phyloP scores from a whole-genome alignment of 2,797 vertebrate genomes.

The Phrynocephalus guinanensis region DNA sequence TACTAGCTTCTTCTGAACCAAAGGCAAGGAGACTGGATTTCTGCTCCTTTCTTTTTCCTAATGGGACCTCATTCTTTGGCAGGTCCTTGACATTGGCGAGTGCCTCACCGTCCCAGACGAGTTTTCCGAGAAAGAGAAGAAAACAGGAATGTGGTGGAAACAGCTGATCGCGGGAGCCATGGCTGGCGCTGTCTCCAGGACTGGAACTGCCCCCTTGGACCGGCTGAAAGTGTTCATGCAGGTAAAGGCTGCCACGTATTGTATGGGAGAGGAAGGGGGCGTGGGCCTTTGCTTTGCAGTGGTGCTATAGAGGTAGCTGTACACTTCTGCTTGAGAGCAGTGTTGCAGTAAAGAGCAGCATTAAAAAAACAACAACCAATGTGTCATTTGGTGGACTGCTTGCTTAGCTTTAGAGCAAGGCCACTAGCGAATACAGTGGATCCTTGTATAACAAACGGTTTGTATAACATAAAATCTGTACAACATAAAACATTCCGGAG shows the following conservation, averaged over 20 bases:
- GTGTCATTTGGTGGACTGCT: not conserved
- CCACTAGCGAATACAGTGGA: no score
- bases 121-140: constrained; percentile 75
- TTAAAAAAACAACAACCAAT: no score
- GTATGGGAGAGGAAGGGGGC: no score
- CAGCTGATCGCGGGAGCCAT: constrained; percentile 73
- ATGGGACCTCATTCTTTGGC: not conserved
- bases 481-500: no score
- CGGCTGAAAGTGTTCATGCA: constrained; percentile 80
- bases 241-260: constrained; percentile 54
- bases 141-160: constrained; percentile 76
- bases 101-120: constrained; percentile 75
- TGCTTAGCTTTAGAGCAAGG: no score
- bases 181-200: constrained; percentile 74
- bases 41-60: not conserved
- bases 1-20: not conserved
- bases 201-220: constrained; percentile 77
- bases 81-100: constrained; percentile 78
- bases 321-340: not conserved
- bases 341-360: not conserved
- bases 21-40: no score
- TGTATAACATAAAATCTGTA: no score
- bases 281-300: not conserved
- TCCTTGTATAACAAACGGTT: no score
- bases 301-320: no score